Base-by-base conservation (phyloP, 2,113 vertebrate species). In the Semicossyphus pulcher region DNA sequence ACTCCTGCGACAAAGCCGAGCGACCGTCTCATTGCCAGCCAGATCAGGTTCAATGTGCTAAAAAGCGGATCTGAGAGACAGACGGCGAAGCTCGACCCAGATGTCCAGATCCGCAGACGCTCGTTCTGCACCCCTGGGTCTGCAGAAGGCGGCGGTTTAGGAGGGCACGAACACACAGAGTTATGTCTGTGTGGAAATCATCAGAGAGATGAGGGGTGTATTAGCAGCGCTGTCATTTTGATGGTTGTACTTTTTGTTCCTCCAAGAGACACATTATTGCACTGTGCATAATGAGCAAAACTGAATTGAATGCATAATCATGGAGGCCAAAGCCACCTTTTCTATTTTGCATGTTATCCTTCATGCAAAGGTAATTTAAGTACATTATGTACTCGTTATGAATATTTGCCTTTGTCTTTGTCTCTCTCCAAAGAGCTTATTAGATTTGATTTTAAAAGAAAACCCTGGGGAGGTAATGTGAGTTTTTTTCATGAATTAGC, bases 21-120 rank as follows among this genome's bases (percentile, higher is more conserved):
- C 80, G 60, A 56, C 79, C 62, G 60, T 78, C 65, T 88, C 76
- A 88, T 87, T 73, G 70, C 73, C 74, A 64, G 63, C 28, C 66
- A 70, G 72, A 76, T 82, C 71, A 81, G 48, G 52, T 86, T 86
- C 68, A n/a, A 65, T 66, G 63, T 87, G 73, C 83, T 76, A 74
- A 81, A 85, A 74, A 74, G 44, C 72, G 76, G 61, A 76, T 83
- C 72, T 76, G 48, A 57, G 70, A 80, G 77, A 91, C 82, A 90
- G 72, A 84, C 70, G 36, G 81, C 59, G 42, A 34, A 66, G 78
- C 60, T 70, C 32, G 25, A 64, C 81, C 81, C 78, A 90, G 76
- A 88, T 89, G 91, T 81, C 86, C 80, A 72, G 31, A 75, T 83
- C 59, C 15, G n/a, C 58, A 83, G 76, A 73, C 70, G 57, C 28